Percentiles rank a stretch among this genome's conserved stretches.
phyloP scores from a whole-genome alignment of 2,797 vertebrate genomes.

The Argentina silus region DNA sequence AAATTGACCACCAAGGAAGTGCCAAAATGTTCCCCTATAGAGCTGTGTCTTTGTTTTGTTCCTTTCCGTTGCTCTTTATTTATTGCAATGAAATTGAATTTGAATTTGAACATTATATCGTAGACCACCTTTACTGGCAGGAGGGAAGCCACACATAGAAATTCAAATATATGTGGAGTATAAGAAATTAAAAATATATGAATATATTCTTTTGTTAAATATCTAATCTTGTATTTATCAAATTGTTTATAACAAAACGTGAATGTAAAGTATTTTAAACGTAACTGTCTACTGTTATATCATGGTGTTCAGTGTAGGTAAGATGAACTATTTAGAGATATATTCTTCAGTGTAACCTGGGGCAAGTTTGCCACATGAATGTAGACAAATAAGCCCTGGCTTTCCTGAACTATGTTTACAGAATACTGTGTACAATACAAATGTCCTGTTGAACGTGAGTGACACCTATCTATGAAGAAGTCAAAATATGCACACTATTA shows the following conservation, averaged over 20 bases:
- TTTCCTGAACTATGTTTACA: constrained; percentile 79
- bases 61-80: constrained; percentile 52
- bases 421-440: constrained; percentile 78
- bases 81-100: constrained; percentile 61
- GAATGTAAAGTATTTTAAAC: constrained; percentile 84
- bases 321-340: constrained; percentile 72
- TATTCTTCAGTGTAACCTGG: constrained; percentile 71
- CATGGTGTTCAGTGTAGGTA: constrained; percentile 84
- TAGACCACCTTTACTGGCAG: constrained; percentile 59
- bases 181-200: constrained; percentile 67
- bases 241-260: constrained; percentile 83
- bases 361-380: constrained; percentile 62
- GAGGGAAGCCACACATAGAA: constrained; percentile 72
- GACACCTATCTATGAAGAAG: constrained; percentile 78
- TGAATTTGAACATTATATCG: constrained; percentile 51
- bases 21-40: constrained; percentile 48
- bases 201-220: constrained; percentile 85
- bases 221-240: constrained; percentile 85
- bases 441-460: constrained; percentile 83
- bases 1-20: constrained; percentile 55
- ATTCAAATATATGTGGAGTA: constrained; percentile 67
- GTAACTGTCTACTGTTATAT: constrained; percentile 80
- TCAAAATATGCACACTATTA: constrained; percentile 83
- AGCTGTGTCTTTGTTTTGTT: constrained; percentile 37
- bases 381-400: constrained; percentile 60